Evolutionary conservation across 1,140 invertebrate species (phyloP).

Genomic region (Harpegnathos saltator): DNA sequence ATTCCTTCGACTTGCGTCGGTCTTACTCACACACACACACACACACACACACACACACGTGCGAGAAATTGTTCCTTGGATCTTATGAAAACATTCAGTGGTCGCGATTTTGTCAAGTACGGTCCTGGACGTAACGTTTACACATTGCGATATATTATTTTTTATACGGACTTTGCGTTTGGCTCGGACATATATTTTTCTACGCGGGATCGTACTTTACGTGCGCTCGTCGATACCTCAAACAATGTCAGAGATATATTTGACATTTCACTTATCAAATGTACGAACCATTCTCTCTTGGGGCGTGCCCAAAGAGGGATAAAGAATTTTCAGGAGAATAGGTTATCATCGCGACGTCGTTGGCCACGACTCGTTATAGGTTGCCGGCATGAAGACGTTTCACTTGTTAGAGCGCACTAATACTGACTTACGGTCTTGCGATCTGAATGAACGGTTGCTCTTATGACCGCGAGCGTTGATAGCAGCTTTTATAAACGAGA

Average conservation of each 20-base stretch:
- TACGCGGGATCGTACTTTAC: too few species aligned
- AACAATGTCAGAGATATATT: too few species aligned
- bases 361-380: slow-evolving; percentile 23
- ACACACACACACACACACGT: neutral
- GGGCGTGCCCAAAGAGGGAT: neutral
- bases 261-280: neutral
- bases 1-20: neutral
- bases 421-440: slow-evolving; percentile 8
- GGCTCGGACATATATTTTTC: too few species aligned
- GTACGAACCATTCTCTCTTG: neutral
- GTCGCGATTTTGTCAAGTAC: neutral
- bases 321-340: neutral
- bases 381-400: slow-evolving; percentile 34
- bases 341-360: slow-evolving; percentile 5
- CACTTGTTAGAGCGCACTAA: neutral
- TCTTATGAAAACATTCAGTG: neutral
- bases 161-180: too few species aligned
- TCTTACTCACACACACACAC: neutral
- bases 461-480: slow-evolving; percentile 2
- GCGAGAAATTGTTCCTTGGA: neutral
- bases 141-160: neutral
- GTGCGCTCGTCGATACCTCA: too few species aligned
- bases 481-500: slow-evolving; percentile 11
- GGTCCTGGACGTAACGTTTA: neutral
- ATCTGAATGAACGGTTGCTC: slow-evolving; percentile 3